These are phyloP conservation scores for Anisognathus igniventris DNA, from an alignment of 2,797 vertebrate genomes.

Conservation along the genomic window DNA sequence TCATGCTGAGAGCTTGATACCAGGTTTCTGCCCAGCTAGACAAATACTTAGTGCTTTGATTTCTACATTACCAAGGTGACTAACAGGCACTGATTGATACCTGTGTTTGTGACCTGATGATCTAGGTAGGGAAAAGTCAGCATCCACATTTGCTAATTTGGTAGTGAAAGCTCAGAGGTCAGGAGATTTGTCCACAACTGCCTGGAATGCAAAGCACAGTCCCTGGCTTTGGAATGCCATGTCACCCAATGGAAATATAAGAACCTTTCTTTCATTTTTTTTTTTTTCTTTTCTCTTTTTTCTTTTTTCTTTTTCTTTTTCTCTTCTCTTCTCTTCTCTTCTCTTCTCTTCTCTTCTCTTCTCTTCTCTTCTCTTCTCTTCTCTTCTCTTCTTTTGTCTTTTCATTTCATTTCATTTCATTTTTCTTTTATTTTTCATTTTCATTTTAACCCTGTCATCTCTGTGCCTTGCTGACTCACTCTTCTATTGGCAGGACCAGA, in stretches of 20 bases:
- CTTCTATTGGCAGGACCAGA: neutral
- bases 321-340: too few species aligned
- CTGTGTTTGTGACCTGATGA: neutral
- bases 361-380: too few species aligned
- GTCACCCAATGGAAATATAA: rapidly evolving
- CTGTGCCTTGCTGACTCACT: neutral
- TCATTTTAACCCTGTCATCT: neutral
- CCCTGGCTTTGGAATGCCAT: neutral
- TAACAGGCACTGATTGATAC: neutral
- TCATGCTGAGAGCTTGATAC: neutral
- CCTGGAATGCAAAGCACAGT: neutral
- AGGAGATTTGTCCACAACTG: neutral
- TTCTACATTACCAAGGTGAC: neutral
- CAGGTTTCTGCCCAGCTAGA: neutral
- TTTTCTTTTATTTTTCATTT: neutral
- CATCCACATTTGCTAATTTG: neutral
- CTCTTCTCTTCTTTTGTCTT: neutral
- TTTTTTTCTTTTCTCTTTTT: neutral
- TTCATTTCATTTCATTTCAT: too few species aligned
- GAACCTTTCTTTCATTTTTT: neutral
- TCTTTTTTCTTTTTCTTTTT: rapidly evolving
- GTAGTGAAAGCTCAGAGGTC: neutral
- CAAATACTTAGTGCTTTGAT: neutral
- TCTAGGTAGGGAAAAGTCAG: neutral
- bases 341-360: too few species aligned